Evolutionary conservation across 2,113 vertebrate genomes (phyloP), one percentile per base, ranked within the genome.

Genomic region (Talpa occidentalis): DNA sequence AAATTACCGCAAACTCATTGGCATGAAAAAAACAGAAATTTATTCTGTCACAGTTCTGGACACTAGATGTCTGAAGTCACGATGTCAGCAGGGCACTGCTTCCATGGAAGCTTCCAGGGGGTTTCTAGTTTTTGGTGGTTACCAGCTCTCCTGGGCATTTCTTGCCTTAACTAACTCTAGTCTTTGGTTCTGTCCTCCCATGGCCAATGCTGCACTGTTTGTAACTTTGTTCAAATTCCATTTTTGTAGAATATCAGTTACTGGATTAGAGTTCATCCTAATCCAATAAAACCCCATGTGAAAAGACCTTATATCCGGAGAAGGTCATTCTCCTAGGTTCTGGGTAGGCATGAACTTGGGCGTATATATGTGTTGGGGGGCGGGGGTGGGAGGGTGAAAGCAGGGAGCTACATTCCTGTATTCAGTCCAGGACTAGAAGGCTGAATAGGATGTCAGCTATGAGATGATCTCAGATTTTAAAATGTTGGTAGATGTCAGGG

Each of bases 271-370:
- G 21, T 35, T 14, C 5, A 19, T 15, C 14, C 16, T 69, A n/a
- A 84, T 67, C 44, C 5, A 26, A 0, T n/a, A 74, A 83, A 64
- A 92, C 10, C 4, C n/a, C 21, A 70, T 83, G 1, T 91, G 72
- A 77, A 91, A 59, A 88, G 78, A 77, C 85, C 40, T 17, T 72
- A 3, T 96, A 94, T 93, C 44, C 35, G 54, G 74, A 66, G 69
- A 60, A 47, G 9, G 28, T 76, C 64, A 80, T 10, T 15, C 30
- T 84, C 28, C 17, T 8, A 22, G 54, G 14, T 85, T 83, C 59
- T 80, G 52, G 37, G 59, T 56, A 21, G 35, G 85, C 26, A 12
- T 37, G 77, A 30, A 44, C 87, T 93, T 93, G 78, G n/a, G n/a
- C n/a, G n/a, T n/a, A n/a, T n/a, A n/a, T 49, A 66, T 32, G 42